phyloP scores from a whole-genome alignment of 2,113 vertebrate species.

The Ellobius talpinus region DNA sequence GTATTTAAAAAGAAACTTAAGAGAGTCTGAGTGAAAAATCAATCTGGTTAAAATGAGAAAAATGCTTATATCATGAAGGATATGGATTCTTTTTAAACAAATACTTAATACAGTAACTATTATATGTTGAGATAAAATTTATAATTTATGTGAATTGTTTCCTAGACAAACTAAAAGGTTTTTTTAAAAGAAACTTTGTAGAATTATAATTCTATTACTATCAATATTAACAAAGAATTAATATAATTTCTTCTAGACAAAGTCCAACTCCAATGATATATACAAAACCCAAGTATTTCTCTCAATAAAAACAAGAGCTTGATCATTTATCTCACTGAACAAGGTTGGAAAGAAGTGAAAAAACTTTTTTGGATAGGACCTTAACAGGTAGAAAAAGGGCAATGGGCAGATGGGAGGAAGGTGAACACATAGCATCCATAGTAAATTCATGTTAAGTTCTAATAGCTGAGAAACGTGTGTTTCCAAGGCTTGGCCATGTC shows the following conservation, averaged over 20 bases:
- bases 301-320: conserved; percentile 16
- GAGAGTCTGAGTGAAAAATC: conserved; percentile 28
- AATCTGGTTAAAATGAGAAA: conserved; percentile 21
- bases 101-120: conserved; percentile 17
- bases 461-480: conserved; percentile 24
- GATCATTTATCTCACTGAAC: conserved; percentile 5
- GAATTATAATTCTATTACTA: background rate
- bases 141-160: conserved; percentile 41
- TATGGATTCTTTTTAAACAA: conserved; percentile 51
- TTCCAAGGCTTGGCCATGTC: background rate
- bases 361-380: background rate
- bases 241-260: conserved; percentile 15
- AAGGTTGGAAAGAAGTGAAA: background rate
- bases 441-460: background rate
- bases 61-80: background rate
- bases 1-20: conserved; percentile 52
- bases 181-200: background rate
- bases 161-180: conserved; percentile 9
- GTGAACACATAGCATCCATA: background rate
- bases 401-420: background rate
- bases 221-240: conserved; percentile 16
- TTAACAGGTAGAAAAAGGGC: background rate
- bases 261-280: background rate
- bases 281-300: background rate
- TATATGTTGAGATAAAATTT: background rate